These are phyloP conservation scores for Tenthredo notha DNA, from an alignment of 2,888 invertebrate genomes.

Conservation along the genomic window DNA sequence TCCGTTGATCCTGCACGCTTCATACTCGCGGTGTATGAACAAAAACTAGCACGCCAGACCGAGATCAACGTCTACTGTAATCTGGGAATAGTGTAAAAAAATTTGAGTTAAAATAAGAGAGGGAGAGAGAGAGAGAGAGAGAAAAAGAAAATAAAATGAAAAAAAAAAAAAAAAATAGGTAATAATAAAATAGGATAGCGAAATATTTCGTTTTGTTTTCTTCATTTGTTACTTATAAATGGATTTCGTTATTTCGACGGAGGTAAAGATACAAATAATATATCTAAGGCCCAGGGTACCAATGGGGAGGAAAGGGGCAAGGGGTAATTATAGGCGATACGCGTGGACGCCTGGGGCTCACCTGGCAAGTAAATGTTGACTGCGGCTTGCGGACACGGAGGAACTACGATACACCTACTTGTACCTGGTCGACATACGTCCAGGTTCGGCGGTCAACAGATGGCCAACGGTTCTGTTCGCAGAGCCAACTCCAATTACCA, in stretches of 20 bases:
- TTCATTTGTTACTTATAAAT: neutral
- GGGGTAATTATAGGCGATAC: conserved; percentile 55
- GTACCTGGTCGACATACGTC: conserved; percentile 10
- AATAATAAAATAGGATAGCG: conserved; percentile 20
- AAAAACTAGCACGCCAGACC: conserved; percentile 53
- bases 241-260: conserved; percentile 19
- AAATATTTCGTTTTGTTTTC: conserved; percentile 25
- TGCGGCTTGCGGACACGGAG: conserved; percentile 33
- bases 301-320: neutral
- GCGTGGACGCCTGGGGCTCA: conserved; percentile 55
- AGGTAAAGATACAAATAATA: neutral
- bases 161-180: neutral
- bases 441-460: conserved; percentile 37
- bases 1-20: conserved; percentile 32
- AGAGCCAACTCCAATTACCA: conserved; percentile 44
- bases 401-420: conserved; percentile 36
- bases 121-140: neutral
- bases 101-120: conserved; percentile 18
- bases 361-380: conserved; percentile 41
- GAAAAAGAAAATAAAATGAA: neutral
- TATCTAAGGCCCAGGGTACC: neutral
- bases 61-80: conserved; percentile 48
- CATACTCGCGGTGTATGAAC: neutral
- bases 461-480: conserved; percentile 40
- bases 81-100: neutral